phyloP scores from a whole-genome alignment of 2,113 vertebrate genomes.

The Caloenas nicobarica region DNA sequence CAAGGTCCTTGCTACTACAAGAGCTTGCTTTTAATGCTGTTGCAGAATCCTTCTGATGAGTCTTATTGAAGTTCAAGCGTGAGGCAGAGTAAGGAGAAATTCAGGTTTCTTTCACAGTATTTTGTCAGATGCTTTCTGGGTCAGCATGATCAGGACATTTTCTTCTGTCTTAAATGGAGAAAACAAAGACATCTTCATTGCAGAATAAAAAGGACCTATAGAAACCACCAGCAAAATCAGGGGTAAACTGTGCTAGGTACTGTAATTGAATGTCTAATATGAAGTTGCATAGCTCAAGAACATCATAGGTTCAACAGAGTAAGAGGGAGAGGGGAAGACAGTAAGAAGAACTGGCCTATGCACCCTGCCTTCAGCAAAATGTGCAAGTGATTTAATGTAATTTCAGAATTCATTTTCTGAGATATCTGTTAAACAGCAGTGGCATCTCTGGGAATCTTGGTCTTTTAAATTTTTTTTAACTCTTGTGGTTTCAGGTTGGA shows the following conservation, averaged over 20 bases:
- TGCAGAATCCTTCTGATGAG: neutral
- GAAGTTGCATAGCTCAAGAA: neutral
- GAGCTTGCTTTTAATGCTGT: neutral
- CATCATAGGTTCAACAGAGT: neutral
- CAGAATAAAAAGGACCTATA: neutral
- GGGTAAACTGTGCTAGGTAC: neutral
- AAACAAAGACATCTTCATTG: neutral
- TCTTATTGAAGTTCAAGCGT: neutral
- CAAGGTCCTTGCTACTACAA: neutral
- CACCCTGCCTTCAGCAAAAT: neutral
- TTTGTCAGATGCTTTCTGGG: neutral
- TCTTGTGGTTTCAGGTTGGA: slow-evolving; percentile 49
- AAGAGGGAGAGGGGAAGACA: neutral
- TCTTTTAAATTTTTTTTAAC: neutral
- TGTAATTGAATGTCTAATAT: neutral
- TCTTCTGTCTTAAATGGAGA: neutral
- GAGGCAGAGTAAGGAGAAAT: neutral
- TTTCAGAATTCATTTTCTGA: neutral
- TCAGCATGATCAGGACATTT: neutral
- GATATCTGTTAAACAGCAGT: neutral
- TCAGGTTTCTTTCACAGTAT: neutral
- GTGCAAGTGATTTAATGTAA: neutral
- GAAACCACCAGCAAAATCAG: neutral
- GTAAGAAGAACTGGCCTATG: neutral
- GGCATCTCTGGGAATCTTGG: neutral